Conservation (phyloP, 2,797 vertebrate species). For the Tolypeutes matacus region DNA sequence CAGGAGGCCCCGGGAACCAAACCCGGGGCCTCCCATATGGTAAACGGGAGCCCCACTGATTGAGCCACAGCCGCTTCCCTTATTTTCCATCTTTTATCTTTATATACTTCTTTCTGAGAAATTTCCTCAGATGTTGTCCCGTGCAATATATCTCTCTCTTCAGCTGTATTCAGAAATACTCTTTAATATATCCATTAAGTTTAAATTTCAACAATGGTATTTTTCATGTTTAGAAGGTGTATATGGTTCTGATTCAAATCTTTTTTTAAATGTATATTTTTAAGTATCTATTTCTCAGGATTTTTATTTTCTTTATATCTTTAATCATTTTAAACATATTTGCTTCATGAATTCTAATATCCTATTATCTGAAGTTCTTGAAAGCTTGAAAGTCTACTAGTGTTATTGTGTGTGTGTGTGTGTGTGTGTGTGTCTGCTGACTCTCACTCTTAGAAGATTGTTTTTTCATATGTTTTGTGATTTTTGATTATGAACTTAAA, state of each 20-base stretch:
- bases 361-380: not conserved
- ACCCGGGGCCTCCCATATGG: no score
- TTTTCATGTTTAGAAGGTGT: conserved; percentile 1
- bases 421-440: not conserved
- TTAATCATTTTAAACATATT: not conserved
- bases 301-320: not conserved
- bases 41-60: no score
- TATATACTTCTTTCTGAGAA: not conserved
- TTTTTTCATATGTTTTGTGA: not conserved
- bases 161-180: not conserved
- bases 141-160: not conserved
- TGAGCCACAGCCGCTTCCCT: no score
- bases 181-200: not conserved
- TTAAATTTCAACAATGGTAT: not conserved
- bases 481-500: not conserved
- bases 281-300: not conserved
- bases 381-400: not conserved
- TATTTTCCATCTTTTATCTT: not conserved
- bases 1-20: no score
- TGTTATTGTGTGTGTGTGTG: not conserved
- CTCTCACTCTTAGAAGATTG: not conserved
- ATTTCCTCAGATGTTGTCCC: not conserved
- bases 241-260: not conserved
- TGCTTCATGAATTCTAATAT: not conserved
- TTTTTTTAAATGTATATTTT: not conserved